Conservation (phyloP, 2,797 vertebrate species). For the Propithecus deckenii region DNA sequence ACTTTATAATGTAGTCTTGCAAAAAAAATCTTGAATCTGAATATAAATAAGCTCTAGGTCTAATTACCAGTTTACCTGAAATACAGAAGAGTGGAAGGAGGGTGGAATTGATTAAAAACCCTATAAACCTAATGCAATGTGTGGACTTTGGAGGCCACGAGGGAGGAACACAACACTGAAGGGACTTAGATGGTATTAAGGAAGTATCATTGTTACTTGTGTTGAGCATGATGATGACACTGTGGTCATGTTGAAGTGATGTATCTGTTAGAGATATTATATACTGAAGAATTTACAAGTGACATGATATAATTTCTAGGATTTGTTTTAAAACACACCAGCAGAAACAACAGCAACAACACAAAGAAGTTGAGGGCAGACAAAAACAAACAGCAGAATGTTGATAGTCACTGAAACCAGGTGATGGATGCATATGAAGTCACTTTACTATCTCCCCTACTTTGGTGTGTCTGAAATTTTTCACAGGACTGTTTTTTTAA, state of each 20-base stretch:
- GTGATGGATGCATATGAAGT: background rate
- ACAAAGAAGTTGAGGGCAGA: background rate
- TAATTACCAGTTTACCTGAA: background rate
- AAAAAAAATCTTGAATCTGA: background rate
- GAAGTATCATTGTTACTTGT: background rate
- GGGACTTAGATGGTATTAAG: background rate
- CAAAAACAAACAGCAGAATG: background rate
- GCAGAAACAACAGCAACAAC: background rate
- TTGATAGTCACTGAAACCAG: rapidly evolving
- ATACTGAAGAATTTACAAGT: background rate
- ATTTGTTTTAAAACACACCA: background rate
- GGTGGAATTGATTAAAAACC: background rate
- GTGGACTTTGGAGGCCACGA: background rate
- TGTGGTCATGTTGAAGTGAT: background rate
- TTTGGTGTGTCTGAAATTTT: background rate
- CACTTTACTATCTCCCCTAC: background rate
- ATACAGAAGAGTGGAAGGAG: background rate
- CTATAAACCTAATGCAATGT: background rate
- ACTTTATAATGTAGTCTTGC: background rate
- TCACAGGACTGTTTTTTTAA: background rate
- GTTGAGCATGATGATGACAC: background rate
- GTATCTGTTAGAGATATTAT: background rate
- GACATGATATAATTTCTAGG: background rate
- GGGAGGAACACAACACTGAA: background rate
- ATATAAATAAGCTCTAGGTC: background rate